Base-by-base conservation (phyloP, 2,113 vertebrate species). In the Anseranas semipalmata region DNA sequence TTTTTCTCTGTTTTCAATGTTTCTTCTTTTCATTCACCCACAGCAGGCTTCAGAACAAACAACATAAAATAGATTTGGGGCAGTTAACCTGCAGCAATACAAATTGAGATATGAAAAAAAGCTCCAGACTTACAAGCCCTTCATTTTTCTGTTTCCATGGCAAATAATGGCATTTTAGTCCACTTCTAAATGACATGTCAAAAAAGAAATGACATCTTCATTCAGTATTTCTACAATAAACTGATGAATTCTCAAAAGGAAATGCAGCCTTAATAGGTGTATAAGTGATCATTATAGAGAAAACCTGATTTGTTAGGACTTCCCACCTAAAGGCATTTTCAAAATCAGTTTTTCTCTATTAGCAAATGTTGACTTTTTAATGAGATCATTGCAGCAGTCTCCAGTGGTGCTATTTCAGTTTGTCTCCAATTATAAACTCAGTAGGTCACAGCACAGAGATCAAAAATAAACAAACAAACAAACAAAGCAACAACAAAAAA, bases 401-500 rank as follows among this genome's bases (percentile, higher is more conserved):
- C 67, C 15, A 3, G 75, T 66, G 53, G 33, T 85, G 39, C 39
- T 95, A 70, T 92, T 97, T 94, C 19, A 1, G 53, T 88, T 74
- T 83, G 33, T 45, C 43, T 88, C 71, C 55, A 72, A 60, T 94
- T 92, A 92, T 62, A 94, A 85, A 80, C 79, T 85, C 82, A 93
- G 65, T 81, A 85, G 87, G 87, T 95, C 81, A 78, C 13, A 50
- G 48, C 48, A 50, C 12, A 13, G 22, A 50, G 22, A 50, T 11
- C 12, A 7, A 5, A 3, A 25, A 21, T 3, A 62, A 62, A 27
- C 6, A 35, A 48, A 41, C 10, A 15, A 33, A 56, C 22, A 33
- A 33, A 4, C 4, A 37, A 55, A 79, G 58, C 18, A 1, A 30
- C 39, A 7, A 81, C 32, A 45, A 58, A 16, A 10, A 33, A 9